Conservation (phyloP, 2,888 invertebrate genomes). For the Drosophila monieri region DNA sequence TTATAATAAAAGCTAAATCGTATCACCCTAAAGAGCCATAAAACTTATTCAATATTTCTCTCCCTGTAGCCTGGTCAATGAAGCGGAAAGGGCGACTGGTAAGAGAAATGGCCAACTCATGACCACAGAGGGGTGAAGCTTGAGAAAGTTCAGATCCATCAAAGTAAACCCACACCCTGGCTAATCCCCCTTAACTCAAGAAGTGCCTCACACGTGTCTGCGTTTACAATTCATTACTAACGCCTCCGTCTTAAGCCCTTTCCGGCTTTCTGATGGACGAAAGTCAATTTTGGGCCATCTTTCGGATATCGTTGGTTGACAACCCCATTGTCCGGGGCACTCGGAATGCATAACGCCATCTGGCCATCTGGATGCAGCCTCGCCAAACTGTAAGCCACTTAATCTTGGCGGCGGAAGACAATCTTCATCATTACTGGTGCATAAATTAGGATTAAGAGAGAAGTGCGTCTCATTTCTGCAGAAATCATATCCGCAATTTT, state of each 20-base stretch:
- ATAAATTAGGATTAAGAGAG: constrained; percentile 77
- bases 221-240: constrained; percentile 76
- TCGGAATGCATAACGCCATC: constrained; percentile 70
- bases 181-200: constrained; percentile 22
- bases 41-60: background rate
- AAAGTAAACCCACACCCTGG: constrained; percentile 13
- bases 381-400: constrained; percentile 71
- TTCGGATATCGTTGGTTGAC: constrained; percentile 39
- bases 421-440: constrained; percentile 78
- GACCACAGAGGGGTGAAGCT: constrained; percentile 20
- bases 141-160: constrained; percentile 31
- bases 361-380: constrained; percentile 44
- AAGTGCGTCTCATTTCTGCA: constrained; percentile 43
- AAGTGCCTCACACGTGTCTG: constrained; percentile 62
- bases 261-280: constrained; percentile 53
- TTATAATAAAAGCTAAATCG: background rate
- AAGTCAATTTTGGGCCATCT: constrained; percentile 58
- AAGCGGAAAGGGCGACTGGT: constrained; percentile 11
- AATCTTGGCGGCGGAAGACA: constrained; percentile 68
- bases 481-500: constrained; percentile 76
- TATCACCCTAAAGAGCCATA: background rate
- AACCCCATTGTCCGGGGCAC: constrained; percentile 52
- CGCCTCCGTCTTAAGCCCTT: constrained; percentile 50
- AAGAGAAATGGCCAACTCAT: constrained; percentile 19
- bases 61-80: constrained; percentile 8